Conservation (phyloP, 2,888 invertebrate species). For the Itoplectis maculator region DNA sequence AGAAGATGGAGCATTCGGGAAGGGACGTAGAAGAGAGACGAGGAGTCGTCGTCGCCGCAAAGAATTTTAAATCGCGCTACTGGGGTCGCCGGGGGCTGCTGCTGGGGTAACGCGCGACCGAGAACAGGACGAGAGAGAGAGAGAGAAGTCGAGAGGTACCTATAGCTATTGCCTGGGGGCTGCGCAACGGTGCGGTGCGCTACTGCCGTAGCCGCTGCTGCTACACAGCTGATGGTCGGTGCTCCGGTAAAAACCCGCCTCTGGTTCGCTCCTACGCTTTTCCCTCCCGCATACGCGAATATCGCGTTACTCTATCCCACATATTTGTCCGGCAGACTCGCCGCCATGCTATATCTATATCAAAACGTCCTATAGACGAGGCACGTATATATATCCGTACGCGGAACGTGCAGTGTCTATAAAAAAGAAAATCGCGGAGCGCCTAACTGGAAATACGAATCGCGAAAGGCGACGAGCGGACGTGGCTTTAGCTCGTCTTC, state of each 20-base stretch:
- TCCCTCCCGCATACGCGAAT: conserved; percentile 19
- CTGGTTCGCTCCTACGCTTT: conserved; percentile 15
- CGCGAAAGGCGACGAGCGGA: not conserved
- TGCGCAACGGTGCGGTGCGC: conserved; percentile 65
- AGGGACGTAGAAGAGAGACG: conserved; percentile 21
- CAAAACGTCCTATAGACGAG: conserved; percentile 19
- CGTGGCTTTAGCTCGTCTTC: conserved; percentile 1
- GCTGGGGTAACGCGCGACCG: conserved; percentile 52
- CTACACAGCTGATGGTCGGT: conserved; percentile 43
- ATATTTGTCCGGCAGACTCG: conserved; percentile 7
- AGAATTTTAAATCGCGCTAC: conserved; percentile 63
- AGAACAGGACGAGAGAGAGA: conserved; percentile 9
- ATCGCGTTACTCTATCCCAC: conserved; percentile 22
- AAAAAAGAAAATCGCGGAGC: conserved; percentile 18
- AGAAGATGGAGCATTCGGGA: conserved; percentile 25
- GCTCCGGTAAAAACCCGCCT: conserved; percentile 26
- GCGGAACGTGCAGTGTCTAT: conserved; percentile 1
- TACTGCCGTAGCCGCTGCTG: conserved; percentile 59
- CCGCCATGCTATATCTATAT: conserved; percentile 30
- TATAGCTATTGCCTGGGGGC: conserved; percentile 62
- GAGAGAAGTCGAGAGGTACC: not conserved
- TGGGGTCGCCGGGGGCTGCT: conserved; percentile 59
- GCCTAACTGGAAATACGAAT: conserved; percentile 13
- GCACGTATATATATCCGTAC: not conserved
- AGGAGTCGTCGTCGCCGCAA: conserved; percentile 31